Percentiles rank a stretch among this genome's conserved stretches.
Conservation (phyloP, 1,140 invertebrate genomes). For the Brachionus manjavacas region DNA sequence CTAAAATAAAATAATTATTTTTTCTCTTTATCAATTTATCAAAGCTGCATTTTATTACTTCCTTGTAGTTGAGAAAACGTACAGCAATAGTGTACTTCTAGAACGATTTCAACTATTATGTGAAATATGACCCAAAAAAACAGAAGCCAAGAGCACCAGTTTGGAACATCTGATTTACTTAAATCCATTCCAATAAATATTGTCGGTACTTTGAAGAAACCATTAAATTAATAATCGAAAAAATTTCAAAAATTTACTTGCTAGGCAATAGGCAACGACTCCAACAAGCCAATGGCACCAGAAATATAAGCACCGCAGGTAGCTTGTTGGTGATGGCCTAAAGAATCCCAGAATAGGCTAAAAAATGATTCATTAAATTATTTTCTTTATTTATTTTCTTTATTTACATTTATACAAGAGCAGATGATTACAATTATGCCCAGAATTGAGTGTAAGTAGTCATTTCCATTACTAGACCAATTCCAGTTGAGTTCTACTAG, state of each 20-base stretch:
- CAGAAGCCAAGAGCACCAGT: slow-evolving; percentile 38
- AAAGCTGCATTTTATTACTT: background rate
- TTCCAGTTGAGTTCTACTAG: slow-evolving; percentile 34
- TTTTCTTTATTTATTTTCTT: background rate
- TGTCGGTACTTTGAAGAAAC: background rate
- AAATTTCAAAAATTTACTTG: slow-evolving; percentile 20
- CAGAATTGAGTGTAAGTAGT: slow-evolving; percentile 31
- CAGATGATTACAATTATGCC: slow-evolving; percentile 33
- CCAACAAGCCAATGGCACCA: slow-evolving; percentile 42
- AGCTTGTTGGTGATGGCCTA: slow-evolving; percentile 14
- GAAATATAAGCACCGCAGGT: slow-evolving; percentile 29
- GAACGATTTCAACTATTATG: slow-evolving; percentile 39
- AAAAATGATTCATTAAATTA: background rate
- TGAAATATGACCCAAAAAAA: slow-evolving; percentile 42
- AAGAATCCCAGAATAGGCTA: slow-evolving; percentile 32
- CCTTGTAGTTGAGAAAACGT: slow-evolving; percentile 42
- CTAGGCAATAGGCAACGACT: slow-evolving; percentile 28
- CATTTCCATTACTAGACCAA: slow-evolving; percentile 4
- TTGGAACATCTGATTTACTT: background rate
- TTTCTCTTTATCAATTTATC: background rate
- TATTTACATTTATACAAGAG: slow-evolving; percentile 31
- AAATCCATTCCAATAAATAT: slow-evolving; percentile 43
- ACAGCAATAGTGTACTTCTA: slow-evolving; percentile 42
- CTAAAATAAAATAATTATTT: background rate
- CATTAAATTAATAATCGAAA: background rate